phyloP scores from a whole-genome alignment of 2,888 invertebrate genomes.

The Alitta virens region DNA sequence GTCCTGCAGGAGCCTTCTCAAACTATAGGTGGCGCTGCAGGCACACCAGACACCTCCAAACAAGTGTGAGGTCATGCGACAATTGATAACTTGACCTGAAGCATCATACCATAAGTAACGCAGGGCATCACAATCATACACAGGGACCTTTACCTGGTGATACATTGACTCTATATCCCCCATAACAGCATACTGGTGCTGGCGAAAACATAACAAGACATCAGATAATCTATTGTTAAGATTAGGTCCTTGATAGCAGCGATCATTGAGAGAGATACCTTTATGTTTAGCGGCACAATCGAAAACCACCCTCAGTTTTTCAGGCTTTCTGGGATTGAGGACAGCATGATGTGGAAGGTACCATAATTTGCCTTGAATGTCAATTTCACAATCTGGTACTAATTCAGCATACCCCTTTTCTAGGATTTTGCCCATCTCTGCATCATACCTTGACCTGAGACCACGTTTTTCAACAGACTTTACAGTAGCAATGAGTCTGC shows the following conservation, averaged over 20 bases:
- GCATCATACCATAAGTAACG: slow-evolving; percentile 24
- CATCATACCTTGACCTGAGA: too few species aligned
- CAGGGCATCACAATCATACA: slow-evolving; percentile 12
- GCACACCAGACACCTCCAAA: slow-evolving; percentile 16
- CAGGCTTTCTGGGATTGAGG: slow-evolving; percentile 19
- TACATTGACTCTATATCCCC: slow-evolving; percentile 30
- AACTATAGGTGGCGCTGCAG: slow-evolving; percentile 15
- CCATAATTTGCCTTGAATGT: not conserved
- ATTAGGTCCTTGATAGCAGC: slow-evolving; percentile 22
- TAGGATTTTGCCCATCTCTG: not conserved
- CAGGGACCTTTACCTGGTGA: slow-evolving; percentile 18
- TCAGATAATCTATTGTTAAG: slow-evolving; percentile 19
- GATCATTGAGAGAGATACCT: slow-evolving; percentile 22
- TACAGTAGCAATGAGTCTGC: too few species aligned
- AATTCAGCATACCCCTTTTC: slow-evolving; percentile 10
- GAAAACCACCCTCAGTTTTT: slow-evolving; percentile 23
- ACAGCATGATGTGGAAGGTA: slow-evolving; percentile 21
- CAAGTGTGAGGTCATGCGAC: slow-evolving; percentile 16
- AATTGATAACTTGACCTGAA: slow-evolving; percentile 3
- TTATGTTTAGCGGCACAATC: slow-evolving; percentile 22
- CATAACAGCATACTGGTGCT: slow-evolving; percentile 19
- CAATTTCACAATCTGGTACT: not conserved
- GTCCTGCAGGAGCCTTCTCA: slow-evolving; percentile 4
- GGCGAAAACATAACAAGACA: slow-evolving; percentile 19
- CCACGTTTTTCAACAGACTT: too few species aligned